Evolutionary conservation across 2,888 invertebrate species (phyloP).

Genomic region (Temnothorax unifasciatus): DNA sequence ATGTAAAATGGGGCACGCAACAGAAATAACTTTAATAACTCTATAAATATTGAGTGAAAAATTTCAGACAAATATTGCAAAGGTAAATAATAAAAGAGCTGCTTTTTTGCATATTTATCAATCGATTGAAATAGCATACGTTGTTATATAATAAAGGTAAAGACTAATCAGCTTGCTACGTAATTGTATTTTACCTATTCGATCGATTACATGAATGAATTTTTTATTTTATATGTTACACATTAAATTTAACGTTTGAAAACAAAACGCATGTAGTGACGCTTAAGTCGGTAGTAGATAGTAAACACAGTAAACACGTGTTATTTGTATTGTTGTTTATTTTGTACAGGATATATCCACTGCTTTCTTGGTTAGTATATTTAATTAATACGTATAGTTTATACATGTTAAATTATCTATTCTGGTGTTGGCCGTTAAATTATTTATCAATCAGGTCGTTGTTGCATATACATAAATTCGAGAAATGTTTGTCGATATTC

Average conservation of each 20-base stretch:
- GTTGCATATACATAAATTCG: background rate
- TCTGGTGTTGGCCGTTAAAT: background rate
- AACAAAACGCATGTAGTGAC: background rate
- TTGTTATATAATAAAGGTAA: background rate
- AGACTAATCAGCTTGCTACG: background rate
- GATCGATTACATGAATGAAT: background rate
- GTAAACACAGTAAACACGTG: background rate
- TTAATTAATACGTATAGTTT: background rate
- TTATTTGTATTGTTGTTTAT: background rate
- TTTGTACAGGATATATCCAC: background rate
- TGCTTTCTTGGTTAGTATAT: background rate
- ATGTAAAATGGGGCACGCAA: too few species aligned
- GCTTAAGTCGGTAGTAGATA: background rate
- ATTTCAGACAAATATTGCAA: background rate
- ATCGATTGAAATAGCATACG: background rate
- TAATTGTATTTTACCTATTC: too few species aligned
- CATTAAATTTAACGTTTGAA: conserved; percentile 3
- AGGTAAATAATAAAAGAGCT: background rate
- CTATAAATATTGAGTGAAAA: too few species aligned
- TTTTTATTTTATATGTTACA: background rate
- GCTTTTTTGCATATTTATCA: background rate
- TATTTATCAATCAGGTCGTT: background rate
- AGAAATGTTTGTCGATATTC: background rate
- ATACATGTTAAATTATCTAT: conserved; percentile 10
- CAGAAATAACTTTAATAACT: too few species aligned